Evolutionary conservation across 1,140 invertebrate species (phyloP), one percentile per base, ranked within the genome.

Genomic region (Coenobita brevimanus): DNA sequence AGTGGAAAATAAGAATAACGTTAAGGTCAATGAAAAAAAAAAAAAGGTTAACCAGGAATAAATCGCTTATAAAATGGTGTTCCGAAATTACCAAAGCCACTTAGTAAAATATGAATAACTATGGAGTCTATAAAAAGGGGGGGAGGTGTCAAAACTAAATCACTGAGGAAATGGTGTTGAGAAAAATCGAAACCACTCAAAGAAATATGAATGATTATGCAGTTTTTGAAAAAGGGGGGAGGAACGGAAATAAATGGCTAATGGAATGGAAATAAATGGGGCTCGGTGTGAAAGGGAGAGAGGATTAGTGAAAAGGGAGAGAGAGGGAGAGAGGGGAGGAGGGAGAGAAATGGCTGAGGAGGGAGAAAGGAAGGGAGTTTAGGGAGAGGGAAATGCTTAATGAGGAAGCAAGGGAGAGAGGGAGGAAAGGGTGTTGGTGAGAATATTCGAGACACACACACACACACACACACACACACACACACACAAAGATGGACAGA

Each of bases 191-290:
- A 17, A 10, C 17, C 67, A n/a, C 21, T 38, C 41, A 4, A 33
- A 21, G 67, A 38, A 3, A 24, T 3, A 71, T 38, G n/a, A 71
- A 71, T n/a, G 60, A 27, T 27, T 4, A 21, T 17, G 60, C 41
- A 36, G 17, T 30, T 36, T 33, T n/a, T 3, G 21, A 17, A 33
- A 64, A 81, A 60, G 54, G 17, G 33, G 38, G 57, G 17, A 81
- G 57, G 75, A 54, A 13, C 27, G 43, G 41, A 50, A 50, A 46
- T 79, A 79, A 79, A 54, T 71, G 50, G 33, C 21, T 62, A 81
- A 81, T 64, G n/a, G 60, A 81, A 64, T 60, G 60, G 57, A 81
- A 81, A 60, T 81, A 60, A 62, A 81, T 62, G 36, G 36, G 3
- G 1, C n/a, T 17, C 0, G 0, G 67, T 27, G 2, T 3, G 67